Percentiles rank a stretch among this genome's conserved stretches.
Conservation (phyloP, 2,888 invertebrate genomes). For the Eupithecia dodoneata region DNA sequence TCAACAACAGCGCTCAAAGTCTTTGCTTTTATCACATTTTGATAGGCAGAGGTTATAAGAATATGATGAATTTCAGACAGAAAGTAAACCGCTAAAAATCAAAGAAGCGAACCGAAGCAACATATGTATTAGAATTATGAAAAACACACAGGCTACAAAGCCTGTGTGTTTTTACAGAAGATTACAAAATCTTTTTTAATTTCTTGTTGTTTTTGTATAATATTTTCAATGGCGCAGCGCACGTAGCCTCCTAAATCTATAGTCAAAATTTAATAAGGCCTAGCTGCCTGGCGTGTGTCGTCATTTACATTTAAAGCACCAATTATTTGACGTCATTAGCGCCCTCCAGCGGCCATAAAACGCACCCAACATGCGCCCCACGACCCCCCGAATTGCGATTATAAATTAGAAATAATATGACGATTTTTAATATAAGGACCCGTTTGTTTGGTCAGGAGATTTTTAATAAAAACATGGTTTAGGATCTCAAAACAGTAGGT, state of each 20-base stretch:
- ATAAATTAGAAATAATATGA: constrained; percentile 77
- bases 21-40: not conserved
- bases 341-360: constrained; percentile 79
- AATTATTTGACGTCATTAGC: constrained; percentile 84
- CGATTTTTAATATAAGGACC: constrained; percentile 71
- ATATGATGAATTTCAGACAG: not conserved
- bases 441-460: constrained; percentile 35
- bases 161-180: too few relatives aligned
- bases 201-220: constrained; percentile 25
- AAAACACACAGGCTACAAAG: not conserved
- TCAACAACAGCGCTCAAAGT: not conserved
- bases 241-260: constrained; percentile 54
- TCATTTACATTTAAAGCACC: constrained; percentile 84
- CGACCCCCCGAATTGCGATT: constrained; percentile 65
- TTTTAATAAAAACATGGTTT: constrained; percentile 22
- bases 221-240: constrained; percentile 33
- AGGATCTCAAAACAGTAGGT: not conserved
- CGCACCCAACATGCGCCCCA: constrained; percentile 76
- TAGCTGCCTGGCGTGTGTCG: constrained; percentile 70
- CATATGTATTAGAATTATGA: not conserved
- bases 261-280: constrained; percentile 78
- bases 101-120: not conserved
- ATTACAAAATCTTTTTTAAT: not conserved
- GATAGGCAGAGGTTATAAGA: not conserved
- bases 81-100: not conserved